Evolutionary conservation across 2,888 invertebrate species (phyloP).

Genomic region (Clistopyga incitator): DNA sequence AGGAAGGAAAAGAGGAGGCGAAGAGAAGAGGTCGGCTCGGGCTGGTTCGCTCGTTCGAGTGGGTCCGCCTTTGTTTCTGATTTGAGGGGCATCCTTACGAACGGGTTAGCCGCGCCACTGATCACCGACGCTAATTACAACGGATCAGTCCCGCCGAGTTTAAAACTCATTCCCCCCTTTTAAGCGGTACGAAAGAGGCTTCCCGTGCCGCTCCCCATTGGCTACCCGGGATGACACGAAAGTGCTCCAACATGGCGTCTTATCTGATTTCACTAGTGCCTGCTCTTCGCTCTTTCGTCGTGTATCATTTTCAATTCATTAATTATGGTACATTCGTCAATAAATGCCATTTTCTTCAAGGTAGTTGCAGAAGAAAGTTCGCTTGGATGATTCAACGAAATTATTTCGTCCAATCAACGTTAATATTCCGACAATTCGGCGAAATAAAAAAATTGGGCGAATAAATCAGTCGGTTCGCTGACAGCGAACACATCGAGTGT

Average conservation of each 20-base stretch:
- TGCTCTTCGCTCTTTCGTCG: constrained; percentile 18
- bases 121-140: constrained; percentile 83
- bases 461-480: too few species aligned
- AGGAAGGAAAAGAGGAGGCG: constrained; percentile 48
- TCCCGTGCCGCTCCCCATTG: constrained; percentile 80
- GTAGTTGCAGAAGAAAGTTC: neutral
- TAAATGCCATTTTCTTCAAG: neutral
- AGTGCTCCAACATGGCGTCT: constrained; percentile 83
- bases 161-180: constrained; percentile 82
- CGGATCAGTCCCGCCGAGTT: constrained; percentile 82
- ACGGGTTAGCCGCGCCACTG: constrained; percentile 83
- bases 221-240: constrained; percentile 81
- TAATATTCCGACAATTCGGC: too few species aligned
- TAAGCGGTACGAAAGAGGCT: constrained; percentile 81
- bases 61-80: constrained; percentile 80
- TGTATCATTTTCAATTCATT: constrained; percentile 33
- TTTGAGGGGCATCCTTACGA: constrained; percentile 83
- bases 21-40: constrained; percentile 58
- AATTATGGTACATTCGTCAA: constrained; percentile 44
- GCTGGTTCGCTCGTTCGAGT: constrained; percentile 66
- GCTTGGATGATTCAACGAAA: neutral
- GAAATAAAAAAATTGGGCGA: too few species aligned
- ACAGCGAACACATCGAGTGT: too few species aligned
- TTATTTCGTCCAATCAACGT: too few species aligned
- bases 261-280: constrained; percentile 80